Evolutionary conservation across 1,140 invertebrate species (phyloP).

Genomic region (Drosophila tsacasi): DNA sequence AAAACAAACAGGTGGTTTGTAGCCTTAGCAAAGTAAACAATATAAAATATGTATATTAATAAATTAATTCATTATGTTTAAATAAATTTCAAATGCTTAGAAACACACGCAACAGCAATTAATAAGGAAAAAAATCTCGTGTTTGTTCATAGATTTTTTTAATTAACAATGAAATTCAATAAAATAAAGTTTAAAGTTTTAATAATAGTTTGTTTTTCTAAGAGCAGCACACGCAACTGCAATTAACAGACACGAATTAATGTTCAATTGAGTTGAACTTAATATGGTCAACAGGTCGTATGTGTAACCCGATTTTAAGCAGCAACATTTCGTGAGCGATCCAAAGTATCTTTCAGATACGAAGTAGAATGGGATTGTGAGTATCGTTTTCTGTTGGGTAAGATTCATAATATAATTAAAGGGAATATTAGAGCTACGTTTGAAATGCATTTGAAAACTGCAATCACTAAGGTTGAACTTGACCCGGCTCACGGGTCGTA

Average conservation of each 20-base stretch:
- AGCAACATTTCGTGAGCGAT: no score
- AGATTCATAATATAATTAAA: not conserved
- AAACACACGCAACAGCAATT: not conserved
- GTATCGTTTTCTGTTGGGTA: no score
- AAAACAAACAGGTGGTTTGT: not conserved
- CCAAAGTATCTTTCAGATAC: not conserved
- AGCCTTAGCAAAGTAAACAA: not conserved
- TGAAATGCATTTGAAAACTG: not conserved
- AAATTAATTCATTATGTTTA: not conserved
- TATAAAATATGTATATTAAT: not conserved
- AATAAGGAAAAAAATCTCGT: not conserved
- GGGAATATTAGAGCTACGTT: not conserved
- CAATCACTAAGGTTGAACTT: conserved; percentile 18
- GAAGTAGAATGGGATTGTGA: no score
- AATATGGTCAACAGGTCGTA: conserved; percentile 14
- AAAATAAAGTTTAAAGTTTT: not conserved
- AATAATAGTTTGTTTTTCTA: not conserved
- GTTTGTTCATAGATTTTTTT: not conserved
- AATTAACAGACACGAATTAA: conserved; percentile 14
- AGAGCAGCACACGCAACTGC: conserved; percentile 6
- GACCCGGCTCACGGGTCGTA: conserved; percentile 4
- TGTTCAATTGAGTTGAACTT: conserved; percentile 16
- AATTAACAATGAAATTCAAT: not conserved
- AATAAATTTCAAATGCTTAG: not conserved
- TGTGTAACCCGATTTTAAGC: not conserved